Percentiles rank a stretch among this genome's conserved stretches.
Conservation (phyloP, 2,888 invertebrate species). For the Falcaria lacertinaria region DNA sequence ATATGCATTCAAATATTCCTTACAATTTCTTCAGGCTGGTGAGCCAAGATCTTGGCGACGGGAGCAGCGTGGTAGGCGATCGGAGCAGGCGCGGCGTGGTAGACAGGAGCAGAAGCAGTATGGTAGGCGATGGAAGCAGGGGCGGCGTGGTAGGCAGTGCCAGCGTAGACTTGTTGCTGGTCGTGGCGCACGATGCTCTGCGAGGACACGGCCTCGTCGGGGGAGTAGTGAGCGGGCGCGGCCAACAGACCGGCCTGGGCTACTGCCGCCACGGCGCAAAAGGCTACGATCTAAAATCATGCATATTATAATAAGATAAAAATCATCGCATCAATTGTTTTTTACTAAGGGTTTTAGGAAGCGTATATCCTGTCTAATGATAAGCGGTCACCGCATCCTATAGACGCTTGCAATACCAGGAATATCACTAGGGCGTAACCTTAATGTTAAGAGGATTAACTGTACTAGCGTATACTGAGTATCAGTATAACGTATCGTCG, state of each 20-base stretch:
- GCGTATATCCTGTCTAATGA: no score
- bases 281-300: conserved; percentile 29
- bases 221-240: conserved; percentile 54
- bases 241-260: conserved; percentile 38
- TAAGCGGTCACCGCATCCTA: no score
- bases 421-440: no score
- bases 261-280: conserved; percentile 37
- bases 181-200: conserved; percentile 59
- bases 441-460: no score
- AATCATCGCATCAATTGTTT: no score
- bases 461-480: no score
- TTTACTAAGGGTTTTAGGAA: no score
- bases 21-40: conserved; percentile 18
- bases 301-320: neutral
- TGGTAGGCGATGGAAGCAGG: conserved; percentile 20
- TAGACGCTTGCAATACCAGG: no score
- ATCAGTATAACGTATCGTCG: no score
- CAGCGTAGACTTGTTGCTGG: conserved; percentile 29
- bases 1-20: conserved; percentile 3
- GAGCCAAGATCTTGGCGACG: conserved; percentile 20
- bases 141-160: conserved; percentile 25
- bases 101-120: conserved; percentile 16
- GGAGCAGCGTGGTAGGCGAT: conserved; percentile 21
- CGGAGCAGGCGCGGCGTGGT: conserved; percentile 29
- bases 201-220: conserved; percentile 51